Evolutionary conservation across 1,140 invertebrate species (phyloP).

Genomic region (Fopius arisanus): DNA sequence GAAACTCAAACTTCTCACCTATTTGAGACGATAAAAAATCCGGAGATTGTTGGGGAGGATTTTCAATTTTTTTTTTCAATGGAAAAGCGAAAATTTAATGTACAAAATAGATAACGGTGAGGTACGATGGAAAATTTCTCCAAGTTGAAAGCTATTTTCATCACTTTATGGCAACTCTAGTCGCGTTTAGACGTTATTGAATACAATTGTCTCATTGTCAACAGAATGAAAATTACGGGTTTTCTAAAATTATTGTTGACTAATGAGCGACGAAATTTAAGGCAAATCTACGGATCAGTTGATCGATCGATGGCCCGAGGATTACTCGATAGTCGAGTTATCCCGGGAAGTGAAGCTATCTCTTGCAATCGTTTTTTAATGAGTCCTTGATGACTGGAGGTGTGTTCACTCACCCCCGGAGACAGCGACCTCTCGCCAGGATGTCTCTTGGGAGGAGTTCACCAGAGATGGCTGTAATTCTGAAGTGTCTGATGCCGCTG

Average conservation of each 20-base stretch:
- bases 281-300: not conserved
- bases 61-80: too few species aligned
- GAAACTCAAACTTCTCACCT: too few species aligned
- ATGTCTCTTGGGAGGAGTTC: conserved; percentile 51
- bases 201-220: not conserved
- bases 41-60: too few species aligned
- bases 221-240: not conserved
- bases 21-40: too few species aligned
- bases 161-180: not conserved
- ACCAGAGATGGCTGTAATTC: conserved; percentile 50
- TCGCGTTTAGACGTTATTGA: not conserved
- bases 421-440: conserved; percentile 64
- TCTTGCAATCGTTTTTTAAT: not conserved
- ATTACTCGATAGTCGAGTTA: too few species aligned
- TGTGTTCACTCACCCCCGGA: conserved; percentile 62
- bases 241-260: conserved; percentile 2
- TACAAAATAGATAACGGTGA: not conserved
- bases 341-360: not conserved
- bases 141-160: not conserved
- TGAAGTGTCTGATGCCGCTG: conserved; percentile 51
- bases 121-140: not conserved
- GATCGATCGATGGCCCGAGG: too few species aligned
- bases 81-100: too few species aligned
- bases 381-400: not conserved
- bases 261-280: not conserved